phyloP scores from a whole-genome alignment of 2,888 invertebrate species.

The Pogonocherus hispidulus region DNA sequence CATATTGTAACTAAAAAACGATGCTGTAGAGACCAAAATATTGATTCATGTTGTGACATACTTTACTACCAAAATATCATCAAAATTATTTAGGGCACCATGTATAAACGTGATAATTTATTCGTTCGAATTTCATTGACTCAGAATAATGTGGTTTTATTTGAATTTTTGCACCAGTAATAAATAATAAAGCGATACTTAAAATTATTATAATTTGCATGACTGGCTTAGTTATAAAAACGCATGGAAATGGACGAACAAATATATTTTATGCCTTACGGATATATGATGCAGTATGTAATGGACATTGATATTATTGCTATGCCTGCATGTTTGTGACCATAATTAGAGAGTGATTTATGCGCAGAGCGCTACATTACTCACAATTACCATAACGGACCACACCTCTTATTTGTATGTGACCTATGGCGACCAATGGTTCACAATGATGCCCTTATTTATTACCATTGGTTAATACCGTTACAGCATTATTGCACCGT shows the following conservation, averaged over 20 bases:
- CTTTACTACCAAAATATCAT: too few species aligned
- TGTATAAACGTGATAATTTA: too few species aligned
- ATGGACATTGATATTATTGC: constrained; percentile 68
- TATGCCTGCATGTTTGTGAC: constrained; percentile 65
- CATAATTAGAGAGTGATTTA: constrained; percentile 68
- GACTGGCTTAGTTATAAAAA: neutral
- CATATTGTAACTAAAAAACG: too few species aligned
- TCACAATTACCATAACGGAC: constrained; percentile 68
- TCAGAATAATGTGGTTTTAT: too few species aligned
- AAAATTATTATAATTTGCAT: constrained; percentile 3
- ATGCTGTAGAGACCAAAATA: too few species aligned
- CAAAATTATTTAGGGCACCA: too few species aligned
- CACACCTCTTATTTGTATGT: constrained; percentile 64
- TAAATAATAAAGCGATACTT: too few species aligned
- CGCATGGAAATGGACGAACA: constrained; percentile 5
- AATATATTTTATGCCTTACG: constrained; percentile 21
- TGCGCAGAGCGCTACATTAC: constrained; percentile 65
- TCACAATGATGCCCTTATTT: constrained; percentile 44
- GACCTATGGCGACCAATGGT: constrained; percentile 42
- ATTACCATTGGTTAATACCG: constrained; percentile 35
- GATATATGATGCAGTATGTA: constrained; percentile 48
- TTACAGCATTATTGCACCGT: constrained; percentile 30
- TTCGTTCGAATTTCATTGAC: too few species aligned
- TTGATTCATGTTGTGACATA: too few species aligned
- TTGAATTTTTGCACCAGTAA: too few species aligned